Evolutionary conservation across 2,113 vertebrate genomes (phyloP).

Genomic region (Rhizomys pruinosus): DNA sequence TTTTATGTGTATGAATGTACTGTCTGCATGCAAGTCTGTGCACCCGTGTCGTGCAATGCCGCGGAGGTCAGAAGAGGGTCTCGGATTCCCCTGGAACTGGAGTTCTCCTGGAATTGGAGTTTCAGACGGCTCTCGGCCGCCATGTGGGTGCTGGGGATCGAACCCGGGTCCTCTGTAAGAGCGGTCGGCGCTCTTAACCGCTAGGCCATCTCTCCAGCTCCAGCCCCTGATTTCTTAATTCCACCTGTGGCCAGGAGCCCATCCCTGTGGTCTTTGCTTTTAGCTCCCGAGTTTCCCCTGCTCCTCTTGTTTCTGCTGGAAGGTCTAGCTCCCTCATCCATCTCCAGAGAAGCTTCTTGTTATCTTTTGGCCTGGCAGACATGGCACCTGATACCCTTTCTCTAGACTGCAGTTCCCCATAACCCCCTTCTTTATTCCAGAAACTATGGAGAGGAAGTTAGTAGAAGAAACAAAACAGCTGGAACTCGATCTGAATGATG

Average conservation of each 20-base stretch:
- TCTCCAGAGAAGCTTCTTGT: not conserved
- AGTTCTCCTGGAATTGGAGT: no score
- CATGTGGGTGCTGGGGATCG: no score
- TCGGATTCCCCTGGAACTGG: no score
- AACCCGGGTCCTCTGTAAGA: no score
- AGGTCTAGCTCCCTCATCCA: not conserved
- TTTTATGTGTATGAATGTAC: no score
- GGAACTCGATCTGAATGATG: conserved; percentile 96
- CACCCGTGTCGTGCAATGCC: no score
- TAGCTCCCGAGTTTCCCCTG: not conserved
- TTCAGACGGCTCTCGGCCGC: no score
- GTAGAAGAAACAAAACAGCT: conserved; percentile 95
- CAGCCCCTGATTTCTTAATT: not conserved
- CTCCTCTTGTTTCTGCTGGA: not conserved
- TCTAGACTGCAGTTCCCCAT: not conserved
- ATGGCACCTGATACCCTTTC: not conserved
- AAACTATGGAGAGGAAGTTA: conserved; percentile 93
- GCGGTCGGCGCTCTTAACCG: no score
- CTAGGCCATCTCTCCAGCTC: no score
- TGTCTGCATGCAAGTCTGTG: no score
- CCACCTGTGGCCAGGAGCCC: not conserved
- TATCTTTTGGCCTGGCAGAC: not conserved
- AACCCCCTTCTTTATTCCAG: conserved; percentile 83
- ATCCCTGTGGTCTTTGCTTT: not conserved
- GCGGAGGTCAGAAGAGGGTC: no score